Conservation (phyloP, 1,140 invertebrate species). For the Dendrolimus kikuchii region DNA sequence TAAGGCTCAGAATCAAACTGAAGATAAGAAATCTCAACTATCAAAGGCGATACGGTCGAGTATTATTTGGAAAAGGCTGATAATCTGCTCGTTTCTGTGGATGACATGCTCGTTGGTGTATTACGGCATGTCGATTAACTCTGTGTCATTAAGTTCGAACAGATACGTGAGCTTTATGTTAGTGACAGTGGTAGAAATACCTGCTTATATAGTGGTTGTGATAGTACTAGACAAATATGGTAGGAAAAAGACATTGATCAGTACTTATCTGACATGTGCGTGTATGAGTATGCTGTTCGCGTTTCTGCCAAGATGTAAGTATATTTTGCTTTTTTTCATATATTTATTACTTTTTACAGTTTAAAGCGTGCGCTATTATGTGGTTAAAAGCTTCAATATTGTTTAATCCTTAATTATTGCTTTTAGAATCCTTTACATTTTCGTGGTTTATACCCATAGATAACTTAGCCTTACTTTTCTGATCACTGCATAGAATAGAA, state of each 20-base stretch:
- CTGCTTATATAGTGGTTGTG: slow-evolving; percentile 79
- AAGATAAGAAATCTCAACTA: slow-evolving; percentile 48
- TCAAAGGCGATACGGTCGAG: slow-evolving; percentile 69
- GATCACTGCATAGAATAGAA: too few relatives aligned
- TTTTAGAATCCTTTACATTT: too few relatives aligned
- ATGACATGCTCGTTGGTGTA: slow-evolving; percentile 84
- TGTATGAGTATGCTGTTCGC: slow-evolving; percentile 57
- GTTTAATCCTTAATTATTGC: too few relatives aligned
- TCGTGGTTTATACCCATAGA: too few relatives aligned
- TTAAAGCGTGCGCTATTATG: not conserved
- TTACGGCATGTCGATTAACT: slow-evolving; percentile 88
- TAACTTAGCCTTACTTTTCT: too few relatives aligned
- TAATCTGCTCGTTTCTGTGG: slow-evolving; percentile 81
- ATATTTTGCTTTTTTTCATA: slow-evolving; percentile 17
- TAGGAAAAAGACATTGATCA: slow-evolving; percentile 67
- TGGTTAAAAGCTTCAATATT: too few relatives aligned
- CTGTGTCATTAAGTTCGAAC: slow-evolving; percentile 80
- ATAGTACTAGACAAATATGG: slow-evolving; percentile 78
- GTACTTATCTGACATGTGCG: slow-evolving; percentile 50
- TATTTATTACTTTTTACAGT: slow-evolving; percentile 2
- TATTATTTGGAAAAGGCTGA: slow-evolving; percentile 76
- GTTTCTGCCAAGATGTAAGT: slow-evolving; percentile 64
- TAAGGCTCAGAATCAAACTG: slow-evolving; percentile 33
- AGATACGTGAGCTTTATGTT: slow-evolving; percentile 81
- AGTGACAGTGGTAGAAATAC: slow-evolving; percentile 80